These are phyloP conservation scores for Corythoichthys intestinalis DNA, from an alignment of 2,113 vertebrate genomes.

Conservation along the genomic window DNA sequence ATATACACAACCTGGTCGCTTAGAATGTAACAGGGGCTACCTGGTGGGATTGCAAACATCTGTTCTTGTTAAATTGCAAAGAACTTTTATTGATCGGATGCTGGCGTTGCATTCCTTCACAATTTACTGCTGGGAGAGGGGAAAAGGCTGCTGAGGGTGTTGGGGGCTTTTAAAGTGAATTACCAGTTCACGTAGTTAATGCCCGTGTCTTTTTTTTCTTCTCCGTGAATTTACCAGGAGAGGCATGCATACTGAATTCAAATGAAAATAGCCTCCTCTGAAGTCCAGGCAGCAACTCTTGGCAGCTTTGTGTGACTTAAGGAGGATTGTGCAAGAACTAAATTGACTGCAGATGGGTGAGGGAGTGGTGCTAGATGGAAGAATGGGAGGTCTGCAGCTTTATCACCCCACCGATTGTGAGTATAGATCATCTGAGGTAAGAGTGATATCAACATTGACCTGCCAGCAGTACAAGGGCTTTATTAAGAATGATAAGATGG, in stretches of 20 bases:
- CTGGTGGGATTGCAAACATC: slow-evolving; percentile 51
- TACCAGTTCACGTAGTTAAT: slow-evolving; percentile 59
- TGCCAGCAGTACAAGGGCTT: slow-evolving; percentile 25
- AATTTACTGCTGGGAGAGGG: slow-evolving; percentile 48
- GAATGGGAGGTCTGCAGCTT: slow-evolving; percentile 29
- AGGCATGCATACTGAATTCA: slow-evolving; percentile 49
- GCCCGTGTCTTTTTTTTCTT: slow-evolving; percentile 7
- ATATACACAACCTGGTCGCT: slow-evolving; percentile 10
- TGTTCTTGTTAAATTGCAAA: slow-evolving; percentile 68
- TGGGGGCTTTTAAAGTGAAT: slow-evolving; percentile 37
- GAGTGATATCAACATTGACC: slow-evolving; percentile 52
- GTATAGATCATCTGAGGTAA: slow-evolving; percentile 59
- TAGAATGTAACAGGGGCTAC: slow-evolving; percentile 39
- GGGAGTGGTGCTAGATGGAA: background rate
- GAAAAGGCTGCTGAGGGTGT: slow-evolving; percentile 21
- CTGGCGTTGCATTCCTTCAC: slow-evolving; percentile 47
- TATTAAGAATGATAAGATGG: slow-evolving; percentile 27
- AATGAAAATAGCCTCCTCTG: slow-evolving; percentile 50
- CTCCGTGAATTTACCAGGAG: slow-evolving; percentile 40
- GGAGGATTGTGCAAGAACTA: slow-evolving; percentile 42
- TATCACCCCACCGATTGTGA: slow-evolving; percentile 46
- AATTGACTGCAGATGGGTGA: slow-evolving; percentile 63
- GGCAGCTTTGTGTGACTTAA: slow-evolving; percentile 56
- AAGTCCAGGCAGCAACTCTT: slow-evolving; percentile 40
- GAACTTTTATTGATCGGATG: slow-evolving; percentile 60